Evolutionary conservation across 2,113 vertebrate species (phyloP).

Genomic region (Corydoras sp.): DNA sequence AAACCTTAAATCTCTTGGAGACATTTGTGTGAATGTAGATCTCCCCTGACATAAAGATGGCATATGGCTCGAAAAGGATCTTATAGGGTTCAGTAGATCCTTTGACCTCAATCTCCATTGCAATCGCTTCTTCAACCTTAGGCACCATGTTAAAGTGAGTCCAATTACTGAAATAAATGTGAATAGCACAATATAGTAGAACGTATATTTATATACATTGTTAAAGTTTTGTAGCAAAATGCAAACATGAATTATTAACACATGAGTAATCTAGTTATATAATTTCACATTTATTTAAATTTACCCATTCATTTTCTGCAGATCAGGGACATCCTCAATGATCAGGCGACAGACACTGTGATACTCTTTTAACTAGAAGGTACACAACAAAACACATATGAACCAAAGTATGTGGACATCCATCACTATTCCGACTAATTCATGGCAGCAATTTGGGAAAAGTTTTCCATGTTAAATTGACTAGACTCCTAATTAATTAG

Average conservation of each 20-base stretch:
- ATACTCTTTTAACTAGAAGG: conserved; percentile 68
- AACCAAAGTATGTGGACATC: too few relatives aligned
- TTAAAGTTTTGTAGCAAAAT: too few relatives aligned
- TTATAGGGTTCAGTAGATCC: conserved; percentile 74
- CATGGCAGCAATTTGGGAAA: too few relatives aligned
- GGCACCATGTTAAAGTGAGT: conserved; percentile 22
- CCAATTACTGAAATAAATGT: conserved; percentile 33
- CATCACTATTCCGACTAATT: too few relatives aligned
- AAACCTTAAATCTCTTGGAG: conserved; percentile 78
- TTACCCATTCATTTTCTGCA: conserved; percentile 52
- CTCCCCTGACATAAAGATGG: conserved; percentile 78
- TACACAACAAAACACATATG: conserved; percentile 26
- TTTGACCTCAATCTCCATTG: conserved; percentile 83
- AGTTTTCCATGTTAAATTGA: too few relatives aligned
- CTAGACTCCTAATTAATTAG: too few relatives aligned
- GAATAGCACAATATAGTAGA: too few relatives aligned
- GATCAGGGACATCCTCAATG: conserved; percentile 68
- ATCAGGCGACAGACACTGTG: conserved; percentile 83
- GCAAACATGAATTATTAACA: too few relatives aligned
- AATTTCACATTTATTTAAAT: neutral
- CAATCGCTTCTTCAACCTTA: conserved; percentile 60
- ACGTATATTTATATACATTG: too few relatives aligned
- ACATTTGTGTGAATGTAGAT: conserved; percentile 66
- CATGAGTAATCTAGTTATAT: neutral
- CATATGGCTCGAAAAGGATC: conserved; percentile 80